Evolutionary conservation across 2,797 vertebrate genomes (phyloP).

Genomic region (Rhynchonycteris naso): DNA sequence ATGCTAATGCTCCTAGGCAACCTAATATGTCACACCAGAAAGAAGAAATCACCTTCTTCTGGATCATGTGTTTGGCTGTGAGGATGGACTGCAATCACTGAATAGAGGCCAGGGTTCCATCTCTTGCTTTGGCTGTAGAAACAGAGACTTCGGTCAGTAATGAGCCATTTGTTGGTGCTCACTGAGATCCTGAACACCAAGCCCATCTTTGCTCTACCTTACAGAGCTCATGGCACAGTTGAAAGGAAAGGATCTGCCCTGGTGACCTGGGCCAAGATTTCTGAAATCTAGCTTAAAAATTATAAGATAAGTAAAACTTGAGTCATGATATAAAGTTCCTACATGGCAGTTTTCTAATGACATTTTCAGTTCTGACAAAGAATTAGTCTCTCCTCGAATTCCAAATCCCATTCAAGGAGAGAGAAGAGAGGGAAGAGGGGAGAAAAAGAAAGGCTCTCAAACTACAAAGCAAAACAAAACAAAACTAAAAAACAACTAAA

Average conservation of each 20-base stretch:
- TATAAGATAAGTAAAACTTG: constrained; percentile 41
- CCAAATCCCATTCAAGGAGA: background rate
- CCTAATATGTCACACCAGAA: background rate
- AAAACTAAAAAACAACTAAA: background rate
- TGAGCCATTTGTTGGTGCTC: background rate
- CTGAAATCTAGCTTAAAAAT: constrained; percentile 42
- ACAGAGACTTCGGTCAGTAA: background rate
- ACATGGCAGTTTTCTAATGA: constrained; percentile 25
- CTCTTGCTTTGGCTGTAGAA: constrained; percentile 29
- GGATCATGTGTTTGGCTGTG: background rate
- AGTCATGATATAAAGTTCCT: constrained; percentile 24
- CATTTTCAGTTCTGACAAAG: constrained; percentile 37
- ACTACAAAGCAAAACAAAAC: constrained; percentile 40
- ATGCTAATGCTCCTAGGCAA: background rate
- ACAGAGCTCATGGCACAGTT: background rate
- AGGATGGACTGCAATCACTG: background rate
- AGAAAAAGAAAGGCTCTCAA: background rate
- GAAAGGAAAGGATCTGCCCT: background rate
- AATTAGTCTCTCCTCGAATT: constrained; percentile 24
- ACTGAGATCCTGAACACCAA: background rate
- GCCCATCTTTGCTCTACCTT: background rate
- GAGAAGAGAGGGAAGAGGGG: background rate
- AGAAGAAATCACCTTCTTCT: constrained; percentile 3
- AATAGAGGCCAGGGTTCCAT: background rate
- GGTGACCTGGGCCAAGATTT: background rate